A percentile compares a stretch with the other conserved stretches of the same genome.
Conservation (phyloP, 2,888 invertebrate genomes). For the Taphrorychus bicolor region DNA sequence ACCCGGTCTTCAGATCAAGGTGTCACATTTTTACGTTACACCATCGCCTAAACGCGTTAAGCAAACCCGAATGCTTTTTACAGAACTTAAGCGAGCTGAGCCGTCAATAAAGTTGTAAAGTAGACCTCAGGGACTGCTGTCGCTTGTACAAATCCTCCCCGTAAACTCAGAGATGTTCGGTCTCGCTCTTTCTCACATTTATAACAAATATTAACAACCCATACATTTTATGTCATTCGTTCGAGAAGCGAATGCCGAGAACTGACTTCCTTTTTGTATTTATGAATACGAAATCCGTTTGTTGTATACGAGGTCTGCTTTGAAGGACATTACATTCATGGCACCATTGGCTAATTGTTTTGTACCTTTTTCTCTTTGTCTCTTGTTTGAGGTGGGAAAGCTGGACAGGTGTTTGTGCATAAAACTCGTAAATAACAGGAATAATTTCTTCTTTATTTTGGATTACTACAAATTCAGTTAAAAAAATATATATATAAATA, state of each 20-base stretch:
- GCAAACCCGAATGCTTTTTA: constrained; percentile 55
- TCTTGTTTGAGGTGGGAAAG: too few species aligned
- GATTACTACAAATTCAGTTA: too few species aligned
- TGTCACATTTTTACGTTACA: not conserved
- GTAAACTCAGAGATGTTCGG: constrained; percentile 53
- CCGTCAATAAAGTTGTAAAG: constrained; percentile 58
- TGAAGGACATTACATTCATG: not conserved
- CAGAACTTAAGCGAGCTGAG: constrained; percentile 55
- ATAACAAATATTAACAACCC: constrained; percentile 44
- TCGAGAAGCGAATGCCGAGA: constrained; percentile 30
- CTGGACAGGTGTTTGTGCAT: too few species aligned
- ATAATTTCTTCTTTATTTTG: too few species aligned
- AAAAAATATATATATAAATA: too few species aligned
- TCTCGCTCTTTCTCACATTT: constrained; percentile 47
- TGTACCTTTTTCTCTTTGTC: not conserved
- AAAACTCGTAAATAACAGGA: too few species aligned
- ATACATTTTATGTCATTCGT: constrained; percentile 38
- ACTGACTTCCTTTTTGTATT: constrained; percentile 36
- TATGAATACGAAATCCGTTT: constrained; percentile 34
- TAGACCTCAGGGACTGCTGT: constrained; percentile 56
- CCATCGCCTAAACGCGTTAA: constrained; percentile 50
- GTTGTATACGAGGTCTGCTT: constrained; percentile 10
- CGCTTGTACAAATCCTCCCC: constrained; percentile 54
- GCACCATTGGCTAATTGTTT: not conserved
- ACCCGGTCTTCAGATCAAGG: not conserved